Percentiles rank a stretch among this genome's conserved stretches.
phyloP scores from a whole-genome alignment of 2,113 vertebrate genomes.

The Rhinichthys klamathensis region DNA sequence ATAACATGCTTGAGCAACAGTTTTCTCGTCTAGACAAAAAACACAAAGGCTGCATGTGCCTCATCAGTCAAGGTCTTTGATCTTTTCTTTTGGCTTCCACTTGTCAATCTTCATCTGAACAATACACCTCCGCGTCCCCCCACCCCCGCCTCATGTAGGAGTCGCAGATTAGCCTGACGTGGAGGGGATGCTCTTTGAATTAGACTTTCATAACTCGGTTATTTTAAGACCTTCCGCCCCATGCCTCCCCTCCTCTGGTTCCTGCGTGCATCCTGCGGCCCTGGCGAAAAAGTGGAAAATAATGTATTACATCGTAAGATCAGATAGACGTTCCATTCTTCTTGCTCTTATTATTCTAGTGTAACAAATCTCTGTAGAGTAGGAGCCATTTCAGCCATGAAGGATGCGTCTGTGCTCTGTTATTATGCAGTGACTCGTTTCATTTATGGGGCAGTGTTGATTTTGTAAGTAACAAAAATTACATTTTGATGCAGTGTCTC shows the following conservation, averaged over 20 bases:
- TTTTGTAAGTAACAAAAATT: slow-evolving; percentile 20
- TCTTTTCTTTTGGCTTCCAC: slow-evolving; percentile 53
- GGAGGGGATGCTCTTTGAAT: slow-evolving; percentile 51
- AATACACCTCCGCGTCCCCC: slow-evolving; percentile 39
- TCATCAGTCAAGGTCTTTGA: slow-evolving; percentile 59
- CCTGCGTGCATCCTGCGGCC: slow-evolving; percentile 6
- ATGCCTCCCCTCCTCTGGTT: slow-evolving; percentile 24
- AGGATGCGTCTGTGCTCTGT: neutral
- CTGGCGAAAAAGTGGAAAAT: slow-evolving; percentile 41
- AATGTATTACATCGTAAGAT: slow-evolving; percentile 34
- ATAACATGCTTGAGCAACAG: slow-evolving; percentile 50
- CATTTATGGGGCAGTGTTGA: slow-evolving; percentile 11
- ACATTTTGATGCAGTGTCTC: neutral
- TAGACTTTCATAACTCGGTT: slow-evolving; percentile 50
- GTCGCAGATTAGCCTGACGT: slow-evolving; percentile 45
- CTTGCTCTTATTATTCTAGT: slow-evolving; percentile 28
- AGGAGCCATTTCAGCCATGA: slow-evolving; percentile 9
- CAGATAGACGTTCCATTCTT: slow-evolving; percentile 36
- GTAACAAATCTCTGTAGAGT: slow-evolving; percentile 19
- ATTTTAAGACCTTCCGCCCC: slow-evolving; percentile 48
- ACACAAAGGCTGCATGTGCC: slow-evolving; percentile 52
- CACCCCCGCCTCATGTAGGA: slow-evolving; percentile 28
- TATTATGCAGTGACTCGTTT: neutral
- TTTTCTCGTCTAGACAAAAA: slow-evolving; percentile 58
- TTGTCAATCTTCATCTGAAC: slow-evolving; percentile 58